Percentiles rank a stretch among this genome's conserved stretches.
Evolutionary conservation across 2,888 invertebrate genomes (phyloP).

Genomic region (Apoda limacodes): DNA sequence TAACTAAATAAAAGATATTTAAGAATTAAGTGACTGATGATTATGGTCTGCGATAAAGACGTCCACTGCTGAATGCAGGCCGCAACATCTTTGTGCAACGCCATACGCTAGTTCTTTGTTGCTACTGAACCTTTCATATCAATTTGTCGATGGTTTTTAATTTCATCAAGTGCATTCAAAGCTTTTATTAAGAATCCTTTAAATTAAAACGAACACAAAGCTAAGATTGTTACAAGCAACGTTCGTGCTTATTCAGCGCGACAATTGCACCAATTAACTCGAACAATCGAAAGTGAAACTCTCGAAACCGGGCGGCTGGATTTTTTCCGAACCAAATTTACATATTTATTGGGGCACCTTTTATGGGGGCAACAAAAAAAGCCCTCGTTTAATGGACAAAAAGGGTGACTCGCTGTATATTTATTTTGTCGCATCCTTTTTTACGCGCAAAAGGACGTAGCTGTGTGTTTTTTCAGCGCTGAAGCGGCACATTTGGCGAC

Average conservation of each 20-base stretch:
- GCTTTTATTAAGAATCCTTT: too few relatives aligned
- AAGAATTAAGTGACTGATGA: too few relatives aligned
- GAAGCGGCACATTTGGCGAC: conserved; percentile 64
- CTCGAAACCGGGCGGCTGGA: conserved; percentile 36
- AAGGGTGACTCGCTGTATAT: conserved; percentile 67
- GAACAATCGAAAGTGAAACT: conserved; percentile 62
- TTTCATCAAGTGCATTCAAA: too few relatives aligned
- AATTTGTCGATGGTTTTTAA: too few relatives aligned
- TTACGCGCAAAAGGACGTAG: conserved; percentile 63
- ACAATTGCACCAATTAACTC: conserved; percentile 60
- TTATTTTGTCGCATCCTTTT: conserved; percentile 69
- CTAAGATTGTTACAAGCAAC: background rate
- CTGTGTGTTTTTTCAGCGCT: conserved; percentile 55
- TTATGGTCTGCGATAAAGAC: too few relatives aligned
- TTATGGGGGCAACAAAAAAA: conserved; percentile 63
- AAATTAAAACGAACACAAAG: background rate
- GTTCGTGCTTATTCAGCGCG: conserved; percentile 23
- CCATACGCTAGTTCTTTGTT: too few relatives aligned
- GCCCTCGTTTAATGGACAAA: conserved; percentile 66
- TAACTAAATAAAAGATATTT: background rate
- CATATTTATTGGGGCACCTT: conserved; percentile 71
- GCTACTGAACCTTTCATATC: too few relatives aligned
- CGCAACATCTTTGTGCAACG: too few relatives aligned
- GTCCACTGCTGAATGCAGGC: too few relatives aligned
- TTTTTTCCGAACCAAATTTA: conserved; percentile 59